Conservation (phyloP, 2,113 vertebrate species). For the Osmerus mordax region DNA sequence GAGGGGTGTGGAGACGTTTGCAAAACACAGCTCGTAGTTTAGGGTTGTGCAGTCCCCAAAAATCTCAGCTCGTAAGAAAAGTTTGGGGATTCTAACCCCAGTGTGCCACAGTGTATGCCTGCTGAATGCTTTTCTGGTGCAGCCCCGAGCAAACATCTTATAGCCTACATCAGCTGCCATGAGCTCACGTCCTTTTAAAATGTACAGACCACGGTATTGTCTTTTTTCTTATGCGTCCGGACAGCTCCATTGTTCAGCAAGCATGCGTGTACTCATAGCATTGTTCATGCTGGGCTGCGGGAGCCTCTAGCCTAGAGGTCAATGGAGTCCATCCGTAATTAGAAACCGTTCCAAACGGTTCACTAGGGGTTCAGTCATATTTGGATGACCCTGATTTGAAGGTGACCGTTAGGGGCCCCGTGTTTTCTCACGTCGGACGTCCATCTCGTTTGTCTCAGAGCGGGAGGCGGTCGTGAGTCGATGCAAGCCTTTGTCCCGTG, state of each 20-base stretch:
- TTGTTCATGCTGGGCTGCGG: not conserved
- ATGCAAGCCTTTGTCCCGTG: too few relatives aligned
- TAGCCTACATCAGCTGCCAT: not conserved
- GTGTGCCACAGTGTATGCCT: not conserved
- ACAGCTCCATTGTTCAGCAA: not conserved
- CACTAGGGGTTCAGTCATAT: slow-evolving; percentile 2
- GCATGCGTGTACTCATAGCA: not conserved
- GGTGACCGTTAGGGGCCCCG: not conserved
- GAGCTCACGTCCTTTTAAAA: not conserved
- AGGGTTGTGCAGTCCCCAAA: too few relatives aligned
- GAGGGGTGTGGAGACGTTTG: too few relatives aligned
- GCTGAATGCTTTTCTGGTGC: not conserved
- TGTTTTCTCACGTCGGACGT: too few relatives aligned
- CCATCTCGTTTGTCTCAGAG: too few relatives aligned
- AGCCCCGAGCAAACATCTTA: not conserved
- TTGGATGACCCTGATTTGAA: not conserved
- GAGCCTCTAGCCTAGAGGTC: not conserved
- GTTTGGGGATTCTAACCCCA: too few relatives aligned
- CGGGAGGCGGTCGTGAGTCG: too few relatives aligned
- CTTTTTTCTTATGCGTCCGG: not conserved
- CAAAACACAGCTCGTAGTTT: too few relatives aligned
- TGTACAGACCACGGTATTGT: not conserved
- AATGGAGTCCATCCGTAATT: not conserved
- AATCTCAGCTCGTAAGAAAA: too few relatives aligned
- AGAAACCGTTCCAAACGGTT: not conserved